These are phyloP conservation scores for Dioctria rufipes DNA, from an alignment of 2,888 invertebrate species.

Conservation along the genomic window DNA sequence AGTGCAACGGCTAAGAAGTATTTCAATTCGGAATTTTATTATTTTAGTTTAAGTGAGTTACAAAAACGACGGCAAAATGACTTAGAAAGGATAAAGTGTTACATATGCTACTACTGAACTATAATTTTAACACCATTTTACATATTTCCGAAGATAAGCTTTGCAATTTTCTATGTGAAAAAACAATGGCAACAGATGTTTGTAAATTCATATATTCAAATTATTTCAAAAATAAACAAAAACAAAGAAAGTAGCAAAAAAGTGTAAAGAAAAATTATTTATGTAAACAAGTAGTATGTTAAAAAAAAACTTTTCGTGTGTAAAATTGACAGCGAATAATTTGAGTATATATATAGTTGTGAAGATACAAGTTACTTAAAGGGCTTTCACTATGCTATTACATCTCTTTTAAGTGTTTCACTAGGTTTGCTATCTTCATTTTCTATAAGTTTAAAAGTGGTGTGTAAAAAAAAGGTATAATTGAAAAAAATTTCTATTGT, in stretches of 20 bases:
- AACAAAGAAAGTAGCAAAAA: conserved; percentile 28
- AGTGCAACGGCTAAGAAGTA: conserved; percentile 14
- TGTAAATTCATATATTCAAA: conserved; percentile 26
- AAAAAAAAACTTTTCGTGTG: not conserved
- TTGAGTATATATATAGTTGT: not conserved
- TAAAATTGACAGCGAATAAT: conserved; percentile 7
- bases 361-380: not conserved
- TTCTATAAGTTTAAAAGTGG: conserved; percentile 2
- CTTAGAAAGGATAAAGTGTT: conserved; percentile 26
- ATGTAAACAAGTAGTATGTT: not conserved
- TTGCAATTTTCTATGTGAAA: conserved; percentile 11
- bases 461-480: not conserved
- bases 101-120: not conserved
- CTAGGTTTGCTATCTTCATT: conserved; percentile 17
- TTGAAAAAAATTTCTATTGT: conserved; percentile 36
- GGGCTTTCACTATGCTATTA: not conserved
- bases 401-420: conserved; percentile 15
- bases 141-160: conserved; percentile 4
- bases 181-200: conserved; percentile 50
- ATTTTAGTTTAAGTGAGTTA: not conserved
- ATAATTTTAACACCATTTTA: not conserved
- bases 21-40: not conserved
- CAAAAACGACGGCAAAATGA: conserved; percentile 4
- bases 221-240: conserved; percentile 41
- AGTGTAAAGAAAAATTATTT: not conserved